A percentile compares a stretch with the other conserved stretches of the same genome.
Evolutionary conservation across 2,797 vertebrate genomes (phyloP).

Genomic region (Chelidonichthys spinosus): DNA sequence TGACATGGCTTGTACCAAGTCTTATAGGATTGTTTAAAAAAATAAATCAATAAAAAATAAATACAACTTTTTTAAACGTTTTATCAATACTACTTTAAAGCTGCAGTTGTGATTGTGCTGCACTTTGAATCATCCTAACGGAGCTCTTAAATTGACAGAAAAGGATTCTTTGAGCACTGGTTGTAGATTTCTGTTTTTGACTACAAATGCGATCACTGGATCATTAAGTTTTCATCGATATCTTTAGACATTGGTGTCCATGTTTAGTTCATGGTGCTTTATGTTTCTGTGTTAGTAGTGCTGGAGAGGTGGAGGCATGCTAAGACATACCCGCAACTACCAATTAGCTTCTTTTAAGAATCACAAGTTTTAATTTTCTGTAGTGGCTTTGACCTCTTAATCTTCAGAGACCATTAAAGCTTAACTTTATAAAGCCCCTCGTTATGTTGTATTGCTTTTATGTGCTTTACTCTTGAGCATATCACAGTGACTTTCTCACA

Average conservation of each 20-base stretch:
- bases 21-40: too few species aligned
- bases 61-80: too few species aligned
- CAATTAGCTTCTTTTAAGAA: constrained; percentile 27
- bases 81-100: too few species aligned
- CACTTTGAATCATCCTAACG: background rate
- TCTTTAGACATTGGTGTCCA: constrained; percentile 1
- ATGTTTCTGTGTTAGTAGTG: background rate
- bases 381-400: constrained; percentile 27
- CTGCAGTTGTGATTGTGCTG: background rate
- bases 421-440: constrained; percentile 19
- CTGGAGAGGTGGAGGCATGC: constrained; percentile 1
- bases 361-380: constrained; percentile 18
- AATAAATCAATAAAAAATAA: too few species aligned
- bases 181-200: background rate
- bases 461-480: constrained; percentile 23
- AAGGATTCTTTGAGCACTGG: background rate
- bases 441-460: constrained; percentile 26
- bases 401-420: constrained; percentile 35
- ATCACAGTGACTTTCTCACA: constrained; percentile 23
- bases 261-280: constrained; percentile 6
- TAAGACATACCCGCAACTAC: constrained; percentile 10
- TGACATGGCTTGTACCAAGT: background rate
- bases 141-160: background rate
- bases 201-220: background rate
- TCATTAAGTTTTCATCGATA: constrained; percentile 2